Base-by-base conservation (phyloP, 2,888 invertebrate genomes). In the Calameuta pallipes region DNA sequence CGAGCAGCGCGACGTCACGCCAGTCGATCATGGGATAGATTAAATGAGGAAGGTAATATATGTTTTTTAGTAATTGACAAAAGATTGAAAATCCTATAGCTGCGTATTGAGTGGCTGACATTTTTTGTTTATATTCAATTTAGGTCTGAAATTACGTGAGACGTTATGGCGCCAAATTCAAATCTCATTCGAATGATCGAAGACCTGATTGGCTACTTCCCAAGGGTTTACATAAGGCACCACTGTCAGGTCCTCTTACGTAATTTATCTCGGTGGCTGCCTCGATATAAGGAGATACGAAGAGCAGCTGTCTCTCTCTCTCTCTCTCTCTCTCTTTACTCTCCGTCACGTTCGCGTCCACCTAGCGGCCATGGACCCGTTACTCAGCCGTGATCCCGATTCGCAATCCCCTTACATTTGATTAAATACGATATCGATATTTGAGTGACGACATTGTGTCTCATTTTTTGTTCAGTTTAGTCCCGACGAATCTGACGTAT, bases 301-400 rank as follows among this genome's bases (percentile, higher is more conserved):
- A 83, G 84, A 87, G 84, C 84, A 89, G 84, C 84, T 87, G 86
- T 86, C 85, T 85, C 71, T 31, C 56, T 56, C 41, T 56, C 41
- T 86, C 85, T 85, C 71, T 31, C 56, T 56, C 41, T 56, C 41
- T 41, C 41, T 41, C 15, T 41, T 15, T 41, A 41, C 15, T 82
- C 80, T 81, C 81, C 36, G 77, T 79, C 79, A 69, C 73, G 31
- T 36, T 75, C 75, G 73, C 75, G 74, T 78, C 80, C 80, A 76
- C 78, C 41, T 78, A 78, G 83, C 82, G 88, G 78, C 89, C 86
- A 85, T 86, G 87, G 83, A 84, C 85, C 88, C 86, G 87, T 88
- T 88, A 82, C 82, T 83, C 86, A 87, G 85, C 87, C 88, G 84
- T 89, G 87, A 88, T 86, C 89, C 83, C 85, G 85, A 89, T 89